Evolutionary conservation across 2,888 invertebrate species (phyloP).

Genomic region (Baccha elongata): DNA sequence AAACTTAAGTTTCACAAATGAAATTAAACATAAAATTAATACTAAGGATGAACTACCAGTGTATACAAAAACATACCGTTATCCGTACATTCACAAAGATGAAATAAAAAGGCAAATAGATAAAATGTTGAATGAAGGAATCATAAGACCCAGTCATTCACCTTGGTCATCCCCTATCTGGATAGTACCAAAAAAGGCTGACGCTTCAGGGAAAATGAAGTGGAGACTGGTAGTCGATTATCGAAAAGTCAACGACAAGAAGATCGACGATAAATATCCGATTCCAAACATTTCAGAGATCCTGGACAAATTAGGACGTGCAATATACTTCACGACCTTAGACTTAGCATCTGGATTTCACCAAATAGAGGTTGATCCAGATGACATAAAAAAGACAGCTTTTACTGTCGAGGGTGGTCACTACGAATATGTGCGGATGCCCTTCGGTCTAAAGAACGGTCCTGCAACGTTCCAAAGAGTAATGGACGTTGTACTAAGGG

Average conservation of each 20-base stretch:
- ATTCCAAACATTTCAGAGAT: constrained; percentile 34
- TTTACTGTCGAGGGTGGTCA: constrained; percentile 3
- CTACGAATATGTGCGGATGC: background rate
- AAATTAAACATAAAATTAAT: background rate
- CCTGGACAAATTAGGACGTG: background rate
- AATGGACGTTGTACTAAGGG: background rate
- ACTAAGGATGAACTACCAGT: constrained; percentile 12
- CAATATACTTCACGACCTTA: background rate
- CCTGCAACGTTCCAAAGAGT: constrained; percentile 2
- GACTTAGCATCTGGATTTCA: constrained; percentile 32
- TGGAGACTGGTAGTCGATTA: constrained; percentile 1
- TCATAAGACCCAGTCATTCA: constrained; percentile 26
- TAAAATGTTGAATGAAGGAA: constrained; percentile 10
- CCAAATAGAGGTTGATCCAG: constrained; percentile 29
- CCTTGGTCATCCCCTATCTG: constrained; percentile 27
- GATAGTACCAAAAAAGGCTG: constrained; percentile 26
- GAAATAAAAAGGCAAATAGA: constrained; percentile 20
- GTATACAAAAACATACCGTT: constrained; percentile 28
- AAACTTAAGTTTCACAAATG: background rate
- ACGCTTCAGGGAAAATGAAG: background rate
- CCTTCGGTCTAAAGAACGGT: background rate
- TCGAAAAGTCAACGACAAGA: constrained; percentile 7
- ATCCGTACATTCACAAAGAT: constrained; percentile 16
- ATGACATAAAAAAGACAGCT: constrained; percentile 10
- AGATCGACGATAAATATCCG: constrained; percentile 44